Conservation (phyloP, 1,140 invertebrate genomes). For the Sarcophaga peregrina region DNA sequence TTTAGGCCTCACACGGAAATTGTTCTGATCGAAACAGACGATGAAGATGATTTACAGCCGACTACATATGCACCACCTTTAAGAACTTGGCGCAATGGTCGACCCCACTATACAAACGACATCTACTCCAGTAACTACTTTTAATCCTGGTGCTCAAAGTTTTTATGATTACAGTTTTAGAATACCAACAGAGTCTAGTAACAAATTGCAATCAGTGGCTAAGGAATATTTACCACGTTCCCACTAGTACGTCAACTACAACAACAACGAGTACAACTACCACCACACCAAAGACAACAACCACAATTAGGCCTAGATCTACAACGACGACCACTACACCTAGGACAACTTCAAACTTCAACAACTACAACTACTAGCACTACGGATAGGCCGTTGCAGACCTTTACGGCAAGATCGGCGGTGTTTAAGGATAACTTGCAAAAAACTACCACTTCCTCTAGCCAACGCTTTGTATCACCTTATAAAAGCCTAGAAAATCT, state of each 20-base stretch:
- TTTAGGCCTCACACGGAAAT: neutral
- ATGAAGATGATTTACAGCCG: constrained; percentile 53
- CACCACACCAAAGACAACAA: constrained; percentile 48
- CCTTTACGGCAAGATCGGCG: constrained; percentile 54
- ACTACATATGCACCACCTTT: constrained; percentile 63
- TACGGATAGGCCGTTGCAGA: constrained; percentile 45
- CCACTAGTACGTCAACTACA: constrained; percentile 33
- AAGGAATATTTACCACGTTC: constrained; percentile 30
- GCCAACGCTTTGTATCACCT: constrained; percentile 60
- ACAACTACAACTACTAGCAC: constrained; percentile 47
- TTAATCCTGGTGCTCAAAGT: neutral
- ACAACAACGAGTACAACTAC: constrained; percentile 36
- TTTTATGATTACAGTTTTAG: constrained; percentile 27
- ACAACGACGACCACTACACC: constrained; percentile 43
- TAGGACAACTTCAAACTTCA: constrained; percentile 44
- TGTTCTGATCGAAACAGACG: neutral
- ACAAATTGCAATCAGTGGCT: constrained; percentile 22
- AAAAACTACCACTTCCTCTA: constrained; percentile 53
- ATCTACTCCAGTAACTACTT: constrained; percentile 36
- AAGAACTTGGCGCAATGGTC: constrained; percentile 58
- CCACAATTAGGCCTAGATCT: constrained; percentile 17
- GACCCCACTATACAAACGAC: constrained; percentile 50
- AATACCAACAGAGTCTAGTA: constrained; percentile 10
- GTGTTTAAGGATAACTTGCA: constrained; percentile 57
- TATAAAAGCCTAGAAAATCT: constrained; percentile 63